Evolutionary conservation across 2,797 vertebrate species (phyloP), one percentile per base, ranked within the genome.

Genomic region (Amblyraja radiata): DNA sequence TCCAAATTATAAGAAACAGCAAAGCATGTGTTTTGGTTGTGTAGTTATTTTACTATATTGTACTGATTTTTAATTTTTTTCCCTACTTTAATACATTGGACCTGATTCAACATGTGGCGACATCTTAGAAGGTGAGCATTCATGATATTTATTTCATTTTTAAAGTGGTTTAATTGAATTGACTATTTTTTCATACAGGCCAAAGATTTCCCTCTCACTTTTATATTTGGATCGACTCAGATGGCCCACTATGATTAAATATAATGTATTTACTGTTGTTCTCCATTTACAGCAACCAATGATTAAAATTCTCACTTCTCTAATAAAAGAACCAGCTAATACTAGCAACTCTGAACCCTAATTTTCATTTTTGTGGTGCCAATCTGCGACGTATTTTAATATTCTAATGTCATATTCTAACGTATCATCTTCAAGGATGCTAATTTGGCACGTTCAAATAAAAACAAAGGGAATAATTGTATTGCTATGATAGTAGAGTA

Each of bases 71-170:
- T 68, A 39, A 13, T 92, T 92, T 76, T 74, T 88, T 36, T 58
- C n/a, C 23, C 90, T 92, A 11, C 39, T 58, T 92, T 58, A 28
- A 73, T 39, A 76, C 73, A 14, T 39, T 92, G 71, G 71, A 92
- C 28, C 73, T 76, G 58, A 46, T 76, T 54, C 90, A 92, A 54
- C 90, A 23, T n/a, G 21, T 92, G 90, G 25, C 58, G 73, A 76
- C 90, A 23, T 46, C 28, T 92, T 58, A 92, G 90, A 92, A 92
- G 90, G 90, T 92, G 25, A 92, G 90, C 46, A 76, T 28, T 76
- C 1, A 39, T 54, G 6, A 76, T 74, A 54, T 76, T 92, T n/a
- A 36, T 39, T 71, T 16, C 76, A 25, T 16, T 39, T 71, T 21
- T 91, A 25, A 92, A 54, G 76, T 4, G 21, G 21, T 73, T 25